phyloP scores from a whole-genome alignment of 2,113 vertebrate species.

The Cebus imitator region DNA sequence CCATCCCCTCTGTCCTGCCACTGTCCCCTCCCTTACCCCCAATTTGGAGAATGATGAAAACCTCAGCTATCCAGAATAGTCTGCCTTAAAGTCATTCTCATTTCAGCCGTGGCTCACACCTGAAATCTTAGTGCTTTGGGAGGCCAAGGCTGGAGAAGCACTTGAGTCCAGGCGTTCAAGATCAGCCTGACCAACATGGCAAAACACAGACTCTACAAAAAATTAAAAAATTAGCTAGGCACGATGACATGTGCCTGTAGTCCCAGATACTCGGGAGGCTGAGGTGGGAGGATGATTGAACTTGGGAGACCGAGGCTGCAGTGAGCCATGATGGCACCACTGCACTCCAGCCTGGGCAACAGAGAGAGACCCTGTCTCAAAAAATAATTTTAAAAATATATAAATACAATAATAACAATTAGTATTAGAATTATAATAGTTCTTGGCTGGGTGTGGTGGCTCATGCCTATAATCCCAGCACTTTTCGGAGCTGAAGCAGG shows the following conservation, averaged over 20 bases:
- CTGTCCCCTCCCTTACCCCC: neutral
- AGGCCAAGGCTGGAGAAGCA: neutral
- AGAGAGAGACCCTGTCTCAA: neutral
- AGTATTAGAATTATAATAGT: neutral
- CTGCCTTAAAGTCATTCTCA: neutral
- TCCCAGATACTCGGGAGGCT: neutral
- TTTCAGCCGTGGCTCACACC: neutral
- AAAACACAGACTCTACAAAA: neutral
- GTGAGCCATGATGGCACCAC: neutral
- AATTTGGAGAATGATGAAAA: neutral
- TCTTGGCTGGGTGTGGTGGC: too few species aligned
- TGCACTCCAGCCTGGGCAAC: neutral
- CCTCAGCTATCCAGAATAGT: neutral
- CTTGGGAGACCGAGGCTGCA: neutral
- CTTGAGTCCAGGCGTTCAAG: neutral
- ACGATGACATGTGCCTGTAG: neutral
- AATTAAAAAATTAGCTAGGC: neutral
- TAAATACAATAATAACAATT: neutral
- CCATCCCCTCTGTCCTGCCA: neutral
- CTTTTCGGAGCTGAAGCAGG: too few species aligned
- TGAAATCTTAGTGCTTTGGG: neutral
- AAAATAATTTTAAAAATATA: neutral
- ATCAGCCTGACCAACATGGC: neutral
- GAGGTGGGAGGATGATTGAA: neutral
- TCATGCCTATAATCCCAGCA: too few species aligned